Conservation (phyloP, 2,888 invertebrate genomes). For the Monopis laevigella region DNA sequence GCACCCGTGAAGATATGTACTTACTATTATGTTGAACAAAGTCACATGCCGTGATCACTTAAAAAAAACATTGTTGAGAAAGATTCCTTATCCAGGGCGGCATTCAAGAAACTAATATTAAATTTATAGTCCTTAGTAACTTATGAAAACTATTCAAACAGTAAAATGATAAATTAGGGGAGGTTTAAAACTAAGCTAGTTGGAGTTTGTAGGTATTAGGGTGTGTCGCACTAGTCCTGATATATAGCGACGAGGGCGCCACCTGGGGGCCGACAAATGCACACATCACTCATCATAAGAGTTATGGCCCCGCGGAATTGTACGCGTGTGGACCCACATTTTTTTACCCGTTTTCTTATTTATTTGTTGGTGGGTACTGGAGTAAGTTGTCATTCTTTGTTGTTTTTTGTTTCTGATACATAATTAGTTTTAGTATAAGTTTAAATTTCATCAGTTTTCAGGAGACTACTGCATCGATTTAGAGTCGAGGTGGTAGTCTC, state of each 20-base stretch:
- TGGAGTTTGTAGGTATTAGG: constrained; percentile 17
- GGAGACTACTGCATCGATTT: too few relatives aligned
- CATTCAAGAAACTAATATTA: not conserved
- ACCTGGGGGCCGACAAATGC: constrained; percentile 32
- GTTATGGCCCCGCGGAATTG: constrained; percentile 20
- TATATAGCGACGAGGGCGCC: constrained; percentile 24
- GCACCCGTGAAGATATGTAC: too few relatives aligned
- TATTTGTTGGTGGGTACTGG: too few relatives aligned
- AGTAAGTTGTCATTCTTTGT: too few relatives aligned
- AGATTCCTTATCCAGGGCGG: too few relatives aligned
- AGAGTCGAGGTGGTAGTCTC: too few relatives aligned
- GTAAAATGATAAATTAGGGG: constrained; percentile 25
- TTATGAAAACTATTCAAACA: constrained; percentile 11
- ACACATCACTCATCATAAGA: constrained; percentile 30
- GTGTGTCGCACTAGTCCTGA: constrained; percentile 20
- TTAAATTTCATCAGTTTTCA: too few relatives aligned
- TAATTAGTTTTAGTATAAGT: too few relatives aligned
- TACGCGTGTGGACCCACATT: constrained; percentile 1
- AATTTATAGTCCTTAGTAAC: not conserved
- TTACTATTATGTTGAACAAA: too few relatives aligned
- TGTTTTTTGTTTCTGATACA: too few relatives aligned
- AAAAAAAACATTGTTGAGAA: too few relatives aligned
- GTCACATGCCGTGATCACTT: too few relatives aligned
- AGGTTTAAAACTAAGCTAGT: constrained; percentile 24
- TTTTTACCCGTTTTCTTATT: not conserved